Base-by-base conservation (phyloP, 53 echinoderm and acorn worm species). In the Crossaster papposus region DNA sequence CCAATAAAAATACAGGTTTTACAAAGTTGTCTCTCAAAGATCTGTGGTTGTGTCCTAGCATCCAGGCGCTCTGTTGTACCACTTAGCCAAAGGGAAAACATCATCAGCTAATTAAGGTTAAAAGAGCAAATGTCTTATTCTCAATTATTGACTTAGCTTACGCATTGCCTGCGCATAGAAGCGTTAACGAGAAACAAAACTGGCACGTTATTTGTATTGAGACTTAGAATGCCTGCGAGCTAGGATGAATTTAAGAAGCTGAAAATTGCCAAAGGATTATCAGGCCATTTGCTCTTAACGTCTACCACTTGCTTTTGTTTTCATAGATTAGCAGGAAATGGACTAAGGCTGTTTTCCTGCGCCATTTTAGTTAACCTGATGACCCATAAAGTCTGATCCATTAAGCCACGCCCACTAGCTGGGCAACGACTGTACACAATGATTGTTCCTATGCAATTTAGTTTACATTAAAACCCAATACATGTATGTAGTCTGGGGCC, bases 221-320 rank as follows among this genome's bases (percentile, higher is more conserved):
- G 73, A 72, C 53, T 51, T 30, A 44, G 44, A 44, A 10, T 52
- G 85, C 35, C 85, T 85, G 72, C 72, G 29, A 54, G 83, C 83
- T 26, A 18, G 26, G 28, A 37, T 36, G 28, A 36, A 24, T 65
- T 30, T 20, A 52, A 52, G 53, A 7, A 4, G 37, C 70, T 44
- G 10, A n/a, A 72, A 73, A 72, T 82, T 54, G 52, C 72, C 50
- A 51, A 44, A 53, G 85, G 85, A 85, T 85, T 73, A 85, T 30
- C 24, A 31, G 20, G 54, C 51, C 51, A 85, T 65, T 85, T 72
- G 85, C 72, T 30, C 54, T 54, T 14, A 85, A 73, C 51, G 53
- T 73, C 54, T 73, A n/a, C 26, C 24, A n/a, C 75, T n/a, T n/a
- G n/a, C n/a, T 17, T 13, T 74, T 26, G 68, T 2, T 68, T 68